Conservation (phyloP, 1,140 invertebrate species). For the Trichomalopsis sarcophagae region DNA sequence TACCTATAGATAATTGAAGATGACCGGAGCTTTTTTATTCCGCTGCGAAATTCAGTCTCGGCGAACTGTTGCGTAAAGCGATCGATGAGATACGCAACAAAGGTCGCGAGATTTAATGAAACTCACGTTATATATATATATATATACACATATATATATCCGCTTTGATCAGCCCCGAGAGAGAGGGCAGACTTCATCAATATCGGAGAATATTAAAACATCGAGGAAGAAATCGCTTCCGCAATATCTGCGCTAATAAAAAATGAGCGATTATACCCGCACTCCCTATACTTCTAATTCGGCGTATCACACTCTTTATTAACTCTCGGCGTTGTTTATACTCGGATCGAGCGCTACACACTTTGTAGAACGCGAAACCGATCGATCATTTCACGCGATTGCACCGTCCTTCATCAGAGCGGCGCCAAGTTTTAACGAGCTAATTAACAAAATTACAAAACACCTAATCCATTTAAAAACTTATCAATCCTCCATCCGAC, state of each 20-base stretch:
- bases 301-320: not conserved
- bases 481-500: not conserved
- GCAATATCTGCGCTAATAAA: not conserved
- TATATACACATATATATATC: too few species aligned
- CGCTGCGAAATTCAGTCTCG: not conserved
- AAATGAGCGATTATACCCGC: not conserved
- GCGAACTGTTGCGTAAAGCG: too few species aligned
- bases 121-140: not conserved
- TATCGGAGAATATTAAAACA: not conserved
- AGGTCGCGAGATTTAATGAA: too few species aligned
- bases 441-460: constrained; percentile 23
- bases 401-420: not conserved
- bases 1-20: not conserved
- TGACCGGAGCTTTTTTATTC: not conserved
- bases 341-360: not conserved
- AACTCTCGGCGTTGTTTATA: not conserved
- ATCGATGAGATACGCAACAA: too few species aligned
- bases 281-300: not conserved
- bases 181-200: not conserved
- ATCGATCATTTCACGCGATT: not conserved
- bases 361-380: not conserved
- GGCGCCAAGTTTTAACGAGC: not conserved
- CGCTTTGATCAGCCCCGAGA: not conserved
- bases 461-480: constrained; percentile 17
- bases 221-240: not conserved